Conservation (phyloP, 1,140 invertebrate species). For the Solenopsis fugax region DNA sequence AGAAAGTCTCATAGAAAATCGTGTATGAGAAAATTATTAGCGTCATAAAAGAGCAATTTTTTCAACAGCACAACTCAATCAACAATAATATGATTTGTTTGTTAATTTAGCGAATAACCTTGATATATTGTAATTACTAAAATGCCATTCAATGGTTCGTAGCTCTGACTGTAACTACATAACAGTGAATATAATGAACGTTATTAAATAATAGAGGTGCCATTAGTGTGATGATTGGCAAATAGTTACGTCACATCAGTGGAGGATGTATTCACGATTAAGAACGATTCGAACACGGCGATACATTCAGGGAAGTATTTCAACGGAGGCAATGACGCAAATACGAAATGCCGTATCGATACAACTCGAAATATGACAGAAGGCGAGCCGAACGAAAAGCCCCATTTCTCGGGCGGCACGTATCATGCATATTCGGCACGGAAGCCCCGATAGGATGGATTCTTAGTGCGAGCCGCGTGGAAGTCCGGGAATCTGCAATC, state of each 20-base stretch:
- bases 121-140: neutral
- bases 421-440: conserved; percentile 63
- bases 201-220: conserved; percentile 4
- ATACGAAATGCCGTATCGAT: conserved; percentile 39
- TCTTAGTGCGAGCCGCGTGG: conserved; percentile 51
- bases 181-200: neutral
- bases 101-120: neutral
- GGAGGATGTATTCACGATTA: neutral
- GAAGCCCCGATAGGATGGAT: conserved; percentile 39
- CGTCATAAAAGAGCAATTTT: neutral
- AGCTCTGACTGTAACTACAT: neutral
- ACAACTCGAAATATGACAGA: conserved; percentile 49
- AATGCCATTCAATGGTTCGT: neutral
- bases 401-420: conserved; percentile 39
- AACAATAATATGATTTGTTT: neutral
- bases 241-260: conserved; percentile 20
- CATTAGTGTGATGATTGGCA: conserved; percentile 21
- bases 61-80: neutral
- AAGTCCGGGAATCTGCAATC: conserved; percentile 70
- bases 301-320: conserved; percentile 7
- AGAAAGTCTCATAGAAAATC: neutral
- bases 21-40: neutral
- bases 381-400: conserved; percentile 47
- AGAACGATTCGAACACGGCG: neutral
- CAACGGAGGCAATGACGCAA: conserved; percentile 2